Base-by-base conservation (phyloP, 2,888 invertebrate genomes). In the Tenthredo notha region DNA sequence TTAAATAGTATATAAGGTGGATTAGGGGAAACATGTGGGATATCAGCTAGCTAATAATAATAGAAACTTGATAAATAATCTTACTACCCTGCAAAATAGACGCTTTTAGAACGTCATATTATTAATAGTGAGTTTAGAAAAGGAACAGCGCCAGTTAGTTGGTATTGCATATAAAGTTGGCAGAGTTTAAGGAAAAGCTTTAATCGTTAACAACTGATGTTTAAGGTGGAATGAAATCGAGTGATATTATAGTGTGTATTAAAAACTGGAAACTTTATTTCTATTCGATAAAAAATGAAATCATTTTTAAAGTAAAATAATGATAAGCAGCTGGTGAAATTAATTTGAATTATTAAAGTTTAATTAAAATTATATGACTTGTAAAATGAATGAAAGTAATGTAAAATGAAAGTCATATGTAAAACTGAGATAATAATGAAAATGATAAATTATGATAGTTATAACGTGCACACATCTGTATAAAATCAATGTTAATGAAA, bases 401-500 rank as follows among this genome's bases (percentile, higher is more conserved):
- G 4, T 9, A 10, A 40, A 25, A 25, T 9, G 33, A 29, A 5
- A 77, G 9, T 29, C 7, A 29, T 29, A 33, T 43, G 12, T 9
- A 43, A 61, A 21, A 80, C 10, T 40, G 77, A 83, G n/a, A 70
- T 54, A 33, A 74, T 58, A 75, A 86, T 65, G 47, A 33, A 37
- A 50, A 15, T 85, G 67, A 77, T 37, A 18, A 61, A 40, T 74
- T 47, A 33, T 75, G 74, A 85, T 85, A 82, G 10, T 61, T 12
- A 40, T 61, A 80, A 54, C 87, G 87, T 88, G 88, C 86, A 85
- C 67, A 77, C 85, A 87, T 21, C 61, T 40, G 43, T 78, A 40
- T 47, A 84, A 78, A 72, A 86, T 85, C 86, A 54, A 84, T 75
- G 84, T 77, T 61, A 84, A 84, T 61, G 72, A 77, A 61, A 77